Conservation (phyloP, 2,888 invertebrate genomes). For the Drosophila histrio region DNA sequence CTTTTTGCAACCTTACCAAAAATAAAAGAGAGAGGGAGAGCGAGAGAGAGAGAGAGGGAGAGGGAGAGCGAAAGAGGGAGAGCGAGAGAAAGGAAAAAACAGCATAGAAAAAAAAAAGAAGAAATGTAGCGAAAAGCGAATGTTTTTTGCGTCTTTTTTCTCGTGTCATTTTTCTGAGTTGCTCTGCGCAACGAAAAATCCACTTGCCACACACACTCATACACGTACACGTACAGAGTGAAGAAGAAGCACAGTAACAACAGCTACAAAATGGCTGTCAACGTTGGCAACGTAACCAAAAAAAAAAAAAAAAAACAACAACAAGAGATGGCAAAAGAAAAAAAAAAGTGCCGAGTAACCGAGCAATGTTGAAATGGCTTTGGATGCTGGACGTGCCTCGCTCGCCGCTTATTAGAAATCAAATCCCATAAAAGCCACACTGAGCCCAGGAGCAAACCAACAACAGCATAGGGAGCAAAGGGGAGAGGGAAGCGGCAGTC, state of each 20-base stretch:
- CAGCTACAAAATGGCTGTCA: constrained; percentile 67
- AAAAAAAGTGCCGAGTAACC: constrained; percentile 23
- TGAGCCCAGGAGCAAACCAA: constrained; percentile 60
- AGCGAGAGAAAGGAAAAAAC: constrained; percentile 24
- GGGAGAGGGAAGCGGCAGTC: neutral
- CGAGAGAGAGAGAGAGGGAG: constrained; percentile 22
- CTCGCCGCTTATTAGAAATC: constrained; percentile 80
- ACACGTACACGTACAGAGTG: constrained; percentile 2
- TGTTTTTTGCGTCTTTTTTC: constrained; percentile 33
- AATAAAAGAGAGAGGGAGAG: constrained; percentile 18
- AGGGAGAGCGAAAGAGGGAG: constrained; percentile 23
- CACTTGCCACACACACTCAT: constrained; percentile 44
- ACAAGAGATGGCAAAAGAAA: neutral
- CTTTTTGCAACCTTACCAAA: constrained; percentile 74
- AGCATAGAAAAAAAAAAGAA: constrained; percentile 47
- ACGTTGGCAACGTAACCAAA: constrained; percentile 52
- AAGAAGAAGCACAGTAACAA: constrained; percentile 16
- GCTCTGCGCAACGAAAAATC: constrained; percentile 66
- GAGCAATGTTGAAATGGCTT: constrained; percentile 43
- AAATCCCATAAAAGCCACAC: constrained; percentile 79
- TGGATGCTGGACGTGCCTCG: constrained; percentile 68
- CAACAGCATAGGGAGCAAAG: constrained; percentile 28
- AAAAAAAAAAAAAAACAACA: constrained; percentile 1
- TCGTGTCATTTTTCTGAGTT: constrained; percentile 68
- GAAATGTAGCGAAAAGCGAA: constrained; percentile 53